Conservation (phyloP, 2,113 vertebrate species). For the Calcarius ornatus region DNA sequence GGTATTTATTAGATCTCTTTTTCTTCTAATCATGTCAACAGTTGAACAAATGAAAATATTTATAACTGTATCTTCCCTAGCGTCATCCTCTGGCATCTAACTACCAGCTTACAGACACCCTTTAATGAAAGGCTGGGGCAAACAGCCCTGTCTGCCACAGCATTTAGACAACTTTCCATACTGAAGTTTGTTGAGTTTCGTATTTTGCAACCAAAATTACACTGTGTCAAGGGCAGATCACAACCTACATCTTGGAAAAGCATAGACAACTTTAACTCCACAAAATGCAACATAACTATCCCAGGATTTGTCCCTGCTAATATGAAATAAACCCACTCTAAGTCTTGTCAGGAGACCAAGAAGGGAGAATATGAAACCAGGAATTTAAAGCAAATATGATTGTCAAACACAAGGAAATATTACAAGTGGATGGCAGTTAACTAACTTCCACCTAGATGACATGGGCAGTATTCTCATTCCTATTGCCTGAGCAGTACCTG, state of each 20-base stretch:
- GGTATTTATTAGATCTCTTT: neutral
- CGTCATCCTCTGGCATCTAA: neutral
- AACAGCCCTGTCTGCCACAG: neutral
- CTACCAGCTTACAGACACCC: neutral
- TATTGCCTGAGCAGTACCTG: neutral
- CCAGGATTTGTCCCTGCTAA: neutral
- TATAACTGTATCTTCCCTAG: neutral
- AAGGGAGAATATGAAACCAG: neutral
- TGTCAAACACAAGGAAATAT: neutral
- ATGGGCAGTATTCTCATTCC: neutral
- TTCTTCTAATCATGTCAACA: neutral
- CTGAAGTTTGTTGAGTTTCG: neutral
- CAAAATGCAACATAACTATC: neutral
- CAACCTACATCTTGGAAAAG: neutral
- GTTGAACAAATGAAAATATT: neutral
- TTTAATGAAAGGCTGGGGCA: neutral
- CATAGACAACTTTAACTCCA: neutral
- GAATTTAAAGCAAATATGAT: neutral
- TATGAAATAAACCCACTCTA: neutral
- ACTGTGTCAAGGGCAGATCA: neutral
- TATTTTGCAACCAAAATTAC: neutral
- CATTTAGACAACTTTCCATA: neutral
- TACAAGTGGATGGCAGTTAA: neutral
- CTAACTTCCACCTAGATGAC: neutral
- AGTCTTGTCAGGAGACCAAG: neutral